phyloP scores from a whole-genome alignment of 2,797 vertebrate genomes.

The Nannoperca australis region DNA sequence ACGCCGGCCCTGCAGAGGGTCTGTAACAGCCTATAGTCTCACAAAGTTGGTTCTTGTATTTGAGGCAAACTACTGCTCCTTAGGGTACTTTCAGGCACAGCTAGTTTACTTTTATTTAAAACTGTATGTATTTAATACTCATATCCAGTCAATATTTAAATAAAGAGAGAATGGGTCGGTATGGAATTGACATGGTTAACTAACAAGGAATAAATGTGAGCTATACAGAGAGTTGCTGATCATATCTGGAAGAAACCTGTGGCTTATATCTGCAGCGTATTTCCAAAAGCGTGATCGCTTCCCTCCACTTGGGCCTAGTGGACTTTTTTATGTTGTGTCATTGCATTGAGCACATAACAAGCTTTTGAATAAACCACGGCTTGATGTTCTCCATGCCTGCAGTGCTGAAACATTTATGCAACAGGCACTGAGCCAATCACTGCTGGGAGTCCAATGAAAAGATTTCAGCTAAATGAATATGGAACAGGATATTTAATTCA shows the following conservation, averaged over 20 bases:
- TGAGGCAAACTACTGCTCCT: no score
- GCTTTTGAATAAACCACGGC: background rate
- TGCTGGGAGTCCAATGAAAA: conserved; percentile 9
- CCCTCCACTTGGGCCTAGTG: no score
- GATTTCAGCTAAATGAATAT: conserved; percentile 10
- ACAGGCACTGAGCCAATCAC: background rate
- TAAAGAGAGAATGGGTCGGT: no score
- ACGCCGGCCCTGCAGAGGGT: no score
- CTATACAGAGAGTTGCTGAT: no score
- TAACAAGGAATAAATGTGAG: background rate
- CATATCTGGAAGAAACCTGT: no score
- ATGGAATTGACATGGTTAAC: background rate
- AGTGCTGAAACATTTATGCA: conserved; percentile 34
- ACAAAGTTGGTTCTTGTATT: no score
- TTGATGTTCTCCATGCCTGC: conserved; percentile 28
- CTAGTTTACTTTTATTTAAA: background rate
- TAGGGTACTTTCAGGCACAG: no score
- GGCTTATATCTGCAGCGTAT: background rate
- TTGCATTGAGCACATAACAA: conserved; percentile 5
- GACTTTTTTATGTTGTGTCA: background rate
- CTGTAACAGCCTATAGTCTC: no score
- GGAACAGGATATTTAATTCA: background rate
- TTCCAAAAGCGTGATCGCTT: background rate
- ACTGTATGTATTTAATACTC: background rate
- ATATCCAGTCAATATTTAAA: background rate